Base-by-base conservation (phyloP, 2,113 vertebrate genomes). In the Eonycteris spelaea region DNA sequence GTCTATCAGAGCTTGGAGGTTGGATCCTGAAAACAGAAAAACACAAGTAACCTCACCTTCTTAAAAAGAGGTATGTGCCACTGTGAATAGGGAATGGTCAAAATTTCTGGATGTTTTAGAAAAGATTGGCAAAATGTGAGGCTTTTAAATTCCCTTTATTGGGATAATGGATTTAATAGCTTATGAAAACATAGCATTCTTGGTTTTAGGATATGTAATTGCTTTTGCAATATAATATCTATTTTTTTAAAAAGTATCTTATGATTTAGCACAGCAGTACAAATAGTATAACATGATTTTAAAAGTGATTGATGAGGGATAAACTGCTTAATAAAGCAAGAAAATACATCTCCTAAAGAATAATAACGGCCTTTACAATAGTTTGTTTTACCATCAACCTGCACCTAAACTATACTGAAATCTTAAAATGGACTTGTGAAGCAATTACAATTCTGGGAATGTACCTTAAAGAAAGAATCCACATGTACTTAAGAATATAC, bases 1-100 rank as follows among this genome's bases (percentile, higher is more conserved):
- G 2, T 98, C 98, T 55, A 99, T 99, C 85, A 99, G 99, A 0
- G 99, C 99, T 96, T 99, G 99, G 68, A 99, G 98, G 97, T 99
- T 99, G 15, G 99, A 99, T 71, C 99, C 99, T 99, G 92, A 18
- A 48, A 94, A 57, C 16, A 68, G 87, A 79, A 79, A 90, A 61
- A 73, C 35, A n/a, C 5, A 43, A 33, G 28, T 35, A 55, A 92
- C 63, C 11, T 51, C 21, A 63, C 2, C 0, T 33, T 78, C 7
- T 78, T 35, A 35, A 48, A 68, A 70, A 96, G 21, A 74, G 8
- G 3, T 12, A 80, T 1, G 28, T 22, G 35, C 33, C 40, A 57
- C 19, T 83, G 6, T 77, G 63, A 67, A 90, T 33, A 30, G 15
- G 7, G 21, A 53, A 45, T 15, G 8, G 35, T 73, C 67, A 85